phyloP scores from a whole-genome alignment of 2,888 invertebrate species.

The Drosophila siamana region DNA sequence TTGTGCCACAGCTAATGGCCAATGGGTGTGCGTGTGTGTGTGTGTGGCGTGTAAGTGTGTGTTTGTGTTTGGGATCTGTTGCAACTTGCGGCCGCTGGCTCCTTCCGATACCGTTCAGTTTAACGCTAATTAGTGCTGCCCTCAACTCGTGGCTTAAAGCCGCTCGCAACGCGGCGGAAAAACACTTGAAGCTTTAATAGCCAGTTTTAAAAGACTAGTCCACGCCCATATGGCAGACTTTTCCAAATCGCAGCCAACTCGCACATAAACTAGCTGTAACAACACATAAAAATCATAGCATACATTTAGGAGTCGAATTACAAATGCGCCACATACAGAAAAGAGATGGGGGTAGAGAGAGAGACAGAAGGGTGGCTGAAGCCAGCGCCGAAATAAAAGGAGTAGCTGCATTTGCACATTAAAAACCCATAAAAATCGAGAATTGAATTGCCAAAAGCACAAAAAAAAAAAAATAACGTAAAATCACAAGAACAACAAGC shows the following conservation, averaged over 20 bases:
- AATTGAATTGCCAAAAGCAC: constrained; percentile 59
- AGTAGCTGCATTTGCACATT: constrained; percentile 74
- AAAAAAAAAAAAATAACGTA: constrained; percentile 26
- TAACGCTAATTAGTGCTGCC: constrained; percentile 68
- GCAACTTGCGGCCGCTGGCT: constrained; percentile 54
- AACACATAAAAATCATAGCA: constrained; percentile 71
- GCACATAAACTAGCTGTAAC: constrained; percentile 56
- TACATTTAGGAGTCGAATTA: constrained; percentile 73
- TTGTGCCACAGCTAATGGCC: constrained; percentile 70
- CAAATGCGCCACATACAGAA: constrained; percentile 36
- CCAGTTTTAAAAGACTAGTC: background rate
- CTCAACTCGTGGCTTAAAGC: constrained; percentile 20
- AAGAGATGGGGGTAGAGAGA: background rate
- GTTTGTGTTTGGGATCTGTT: constrained; percentile 72
- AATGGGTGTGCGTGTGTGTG: constrained; percentile 69
- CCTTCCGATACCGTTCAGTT: constrained; percentile 33
- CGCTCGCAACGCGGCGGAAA: background rate
- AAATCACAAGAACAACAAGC: constrained; percentile 38
- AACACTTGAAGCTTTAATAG: constrained; percentile 19
- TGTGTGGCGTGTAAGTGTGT: constrained; percentile 47
- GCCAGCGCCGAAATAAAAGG: constrained; percentile 56
- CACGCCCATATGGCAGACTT: constrained; percentile 43
- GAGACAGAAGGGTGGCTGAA: constrained; percentile 35
- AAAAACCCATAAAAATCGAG: constrained; percentile 76
- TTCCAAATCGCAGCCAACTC: constrained; percentile 30